phyloP scores from a whole-genome alignment of 2,888 invertebrate genomes.

The Drosophila seclusa region DNA sequence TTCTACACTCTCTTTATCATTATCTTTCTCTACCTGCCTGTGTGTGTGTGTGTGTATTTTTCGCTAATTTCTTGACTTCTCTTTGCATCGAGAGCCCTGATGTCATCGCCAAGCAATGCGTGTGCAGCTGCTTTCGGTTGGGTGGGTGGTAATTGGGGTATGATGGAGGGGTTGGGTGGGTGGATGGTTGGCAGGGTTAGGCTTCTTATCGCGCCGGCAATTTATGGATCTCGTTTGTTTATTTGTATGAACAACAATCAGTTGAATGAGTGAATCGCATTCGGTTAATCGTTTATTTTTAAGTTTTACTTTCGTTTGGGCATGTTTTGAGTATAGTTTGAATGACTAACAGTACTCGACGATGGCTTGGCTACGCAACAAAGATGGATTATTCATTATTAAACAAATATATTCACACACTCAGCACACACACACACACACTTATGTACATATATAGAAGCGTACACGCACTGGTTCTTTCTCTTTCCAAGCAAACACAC shows the following conservation, averaged over 20 bases:
- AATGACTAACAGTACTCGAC: conserved; percentile 24
- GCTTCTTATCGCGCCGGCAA: conserved; percentile 40
- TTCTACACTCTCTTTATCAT: conserved; percentile 3
- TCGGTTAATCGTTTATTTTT: conserved; percentile 15
- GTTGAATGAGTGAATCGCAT: conserved; percentile 6
- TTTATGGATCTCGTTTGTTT: conserved; percentile 33
- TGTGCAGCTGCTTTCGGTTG: conserved; percentile 32
- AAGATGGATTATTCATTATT: conserved; percentile 21
- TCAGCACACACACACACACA: not conserved
- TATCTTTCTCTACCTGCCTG: conserved; percentile 2
- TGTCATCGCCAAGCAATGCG: conserved; percentile 72
- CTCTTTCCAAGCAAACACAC: conserved; percentile 44
- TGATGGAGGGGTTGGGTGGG: not conserved
- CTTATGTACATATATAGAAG: not conserved
- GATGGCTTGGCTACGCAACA: conserved; percentile 23
- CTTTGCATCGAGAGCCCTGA: conserved; percentile 61
- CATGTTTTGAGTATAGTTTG: conserved; percentile 12
- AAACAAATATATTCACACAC: conserved; percentile 10
- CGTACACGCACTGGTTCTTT: conserved; percentile 22
- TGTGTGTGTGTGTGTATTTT: not conserved
- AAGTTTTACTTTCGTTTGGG: conserved; percentile 11
- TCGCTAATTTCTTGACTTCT: conserved; percentile 1
- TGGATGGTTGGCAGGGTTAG: not conserved
- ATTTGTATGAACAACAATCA: conserved; percentile 22
- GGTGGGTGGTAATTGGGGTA: not conserved